Conservation (phyloP, 2,113 vertebrate genomes). For the Seriola rivoliana region DNA sequence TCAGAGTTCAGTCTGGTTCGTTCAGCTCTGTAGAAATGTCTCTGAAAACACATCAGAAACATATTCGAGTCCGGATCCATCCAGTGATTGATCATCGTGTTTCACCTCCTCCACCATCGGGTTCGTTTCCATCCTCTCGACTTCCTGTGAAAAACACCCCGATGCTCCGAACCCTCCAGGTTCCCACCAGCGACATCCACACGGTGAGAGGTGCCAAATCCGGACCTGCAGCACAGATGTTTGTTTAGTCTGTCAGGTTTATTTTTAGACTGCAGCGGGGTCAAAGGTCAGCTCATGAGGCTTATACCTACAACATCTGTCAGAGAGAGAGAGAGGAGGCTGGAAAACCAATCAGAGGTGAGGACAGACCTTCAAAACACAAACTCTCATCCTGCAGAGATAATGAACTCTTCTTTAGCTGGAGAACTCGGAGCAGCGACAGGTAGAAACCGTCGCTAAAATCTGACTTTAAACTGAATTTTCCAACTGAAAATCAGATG, state of each 20-base stretch:
- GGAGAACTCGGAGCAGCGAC: not conserved
- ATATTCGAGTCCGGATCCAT: too few relatives aligned
- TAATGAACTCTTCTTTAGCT: not conserved
- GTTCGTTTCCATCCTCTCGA: not conserved
- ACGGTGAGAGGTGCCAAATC: slow-evolving; percentile 16
- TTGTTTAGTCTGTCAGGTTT: slow-evolving; percentile 57
- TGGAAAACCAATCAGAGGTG: slow-evolving; percentile 55
- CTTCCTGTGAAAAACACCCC: not conserved
- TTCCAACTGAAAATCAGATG: too few relatives aligned
- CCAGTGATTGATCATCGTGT: not conserved
- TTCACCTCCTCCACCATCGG: not conserved
- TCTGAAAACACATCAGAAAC: too few relatives aligned
- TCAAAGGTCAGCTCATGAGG: slow-evolving; percentile 60
- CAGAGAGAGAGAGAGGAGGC: slow-evolving; percentile 15
- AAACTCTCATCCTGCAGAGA: not conserved
- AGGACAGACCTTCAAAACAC: slow-evolving; percentile 26
- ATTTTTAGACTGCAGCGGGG: slow-evolving; percentile 71
- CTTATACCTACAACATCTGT: slow-evolving; percentile 36
- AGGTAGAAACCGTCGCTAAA: too few relatives aligned
- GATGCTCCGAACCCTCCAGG: not conserved
- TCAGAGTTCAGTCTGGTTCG: too few relatives aligned
- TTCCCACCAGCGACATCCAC: slow-evolving; percentile 36
- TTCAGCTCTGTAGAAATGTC: too few relatives aligned
- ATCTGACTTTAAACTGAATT: too few relatives aligned
- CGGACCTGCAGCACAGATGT: slow-evolving; percentile 55